Evolutionary conservation across 2,888 invertebrate species (phyloP).

Genomic region (Dynastes tityus): DNA sequence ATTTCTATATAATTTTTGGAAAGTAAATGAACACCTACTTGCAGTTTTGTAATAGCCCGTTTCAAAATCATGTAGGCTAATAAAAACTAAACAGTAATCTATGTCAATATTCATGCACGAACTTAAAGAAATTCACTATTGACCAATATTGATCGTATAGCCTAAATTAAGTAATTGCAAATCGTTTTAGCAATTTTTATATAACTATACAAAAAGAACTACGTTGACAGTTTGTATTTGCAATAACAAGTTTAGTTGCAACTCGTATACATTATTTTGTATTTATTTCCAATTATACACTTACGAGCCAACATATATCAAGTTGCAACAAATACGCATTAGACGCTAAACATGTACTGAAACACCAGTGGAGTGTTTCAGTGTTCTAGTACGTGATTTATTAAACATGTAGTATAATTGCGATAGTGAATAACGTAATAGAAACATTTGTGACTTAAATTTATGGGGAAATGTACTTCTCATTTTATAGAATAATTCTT

Average conservation of each 20-base stretch:
- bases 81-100: slow-evolving; percentile 25
- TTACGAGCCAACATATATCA: no score
- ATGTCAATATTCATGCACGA: slow-evolving; percentile 36
- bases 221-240: neutral
- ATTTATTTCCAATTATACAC: no score
- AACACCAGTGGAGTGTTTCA: no score
- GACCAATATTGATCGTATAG: slow-evolving; percentile 19
- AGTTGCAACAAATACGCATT: no score
- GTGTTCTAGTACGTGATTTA: no score
- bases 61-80: slow-evolving; percentile 19
- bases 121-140: slow-evolving; percentile 25
- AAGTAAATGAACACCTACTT: slow-evolving; percentile 1
- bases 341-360: no score
- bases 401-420: no score
- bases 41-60: neutral
- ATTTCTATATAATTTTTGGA: neutral
- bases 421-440: no score
- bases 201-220: slow-evolving; percentile 6
- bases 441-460: no score
- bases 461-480: no score
- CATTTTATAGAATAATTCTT: no score
- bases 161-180: slow-evolving; percentile 28
- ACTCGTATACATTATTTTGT: no score
- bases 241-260: neutral
- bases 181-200: slow-evolving; percentile 11